Conservation (phyloP, 2,113 vertebrate species). For the Psittacula cyanocephala region DNA sequence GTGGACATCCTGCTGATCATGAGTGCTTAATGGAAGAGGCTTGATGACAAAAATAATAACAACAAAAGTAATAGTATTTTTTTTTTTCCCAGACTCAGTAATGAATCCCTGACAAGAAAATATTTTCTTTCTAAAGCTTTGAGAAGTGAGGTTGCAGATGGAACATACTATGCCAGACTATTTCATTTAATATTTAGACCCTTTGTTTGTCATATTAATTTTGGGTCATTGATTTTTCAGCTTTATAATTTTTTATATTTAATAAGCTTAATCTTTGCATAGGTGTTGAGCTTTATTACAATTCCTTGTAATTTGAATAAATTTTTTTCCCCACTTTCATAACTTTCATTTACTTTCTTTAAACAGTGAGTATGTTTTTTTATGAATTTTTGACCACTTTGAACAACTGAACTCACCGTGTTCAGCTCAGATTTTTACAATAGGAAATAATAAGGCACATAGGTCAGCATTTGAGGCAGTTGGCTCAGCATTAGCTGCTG, state of each 20-base stretch:
- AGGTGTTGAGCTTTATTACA: neutral
- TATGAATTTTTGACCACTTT: neutral
- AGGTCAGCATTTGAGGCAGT: neutral
- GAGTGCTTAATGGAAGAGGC: neutral
- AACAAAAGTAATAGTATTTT: neutral
- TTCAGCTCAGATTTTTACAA: neutral
- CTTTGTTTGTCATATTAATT: neutral
- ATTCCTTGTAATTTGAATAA: neutral
- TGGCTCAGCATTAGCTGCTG: neutral
- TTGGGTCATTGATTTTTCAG: neutral
- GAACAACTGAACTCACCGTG: neutral
- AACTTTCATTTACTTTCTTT: neutral
- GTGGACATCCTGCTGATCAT: neutral
- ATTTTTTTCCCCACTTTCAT: neutral
- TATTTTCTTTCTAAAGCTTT: neutral
- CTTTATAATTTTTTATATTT: neutral
- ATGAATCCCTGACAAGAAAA: neutral
- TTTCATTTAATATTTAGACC: neutral
- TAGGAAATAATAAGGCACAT: neutral
- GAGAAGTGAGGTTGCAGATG: neutral
- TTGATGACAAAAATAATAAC: neutral
- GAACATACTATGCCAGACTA: neutral
- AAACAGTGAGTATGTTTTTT: neutral
- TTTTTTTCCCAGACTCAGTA: neutral
- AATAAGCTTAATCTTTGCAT: neutral